These are phyloP conservation scores for Galeruca laticollis DNA, from an alignment of 2,888 invertebrate species.

Conservation along the genomic window DNA sequence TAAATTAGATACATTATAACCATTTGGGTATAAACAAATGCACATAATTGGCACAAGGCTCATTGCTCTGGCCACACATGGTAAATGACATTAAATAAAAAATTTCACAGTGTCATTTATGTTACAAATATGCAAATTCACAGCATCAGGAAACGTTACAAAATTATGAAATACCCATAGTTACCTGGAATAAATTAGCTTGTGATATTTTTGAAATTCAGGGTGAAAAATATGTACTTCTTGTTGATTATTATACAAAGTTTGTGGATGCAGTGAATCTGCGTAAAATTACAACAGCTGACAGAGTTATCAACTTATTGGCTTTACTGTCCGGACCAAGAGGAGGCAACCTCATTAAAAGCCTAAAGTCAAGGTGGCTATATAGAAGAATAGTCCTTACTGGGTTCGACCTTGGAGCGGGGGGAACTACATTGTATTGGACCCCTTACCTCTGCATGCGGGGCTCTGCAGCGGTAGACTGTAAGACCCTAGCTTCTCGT, in stretches of 20 bases:
- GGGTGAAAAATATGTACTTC: background rate
- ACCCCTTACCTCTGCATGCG: too few species aligned
- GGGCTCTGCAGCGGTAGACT: too few species aligned
- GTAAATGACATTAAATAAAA: background rate
- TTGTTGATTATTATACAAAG: background rate
- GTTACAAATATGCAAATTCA: background rate
- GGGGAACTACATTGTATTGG: too few species aligned
- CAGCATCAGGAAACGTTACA: background rate
- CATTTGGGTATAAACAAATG: background rate
- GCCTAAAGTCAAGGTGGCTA: too few species aligned
- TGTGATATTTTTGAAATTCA: background rate
- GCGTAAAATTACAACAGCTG: too few species aligned
- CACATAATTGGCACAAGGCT: background rate
- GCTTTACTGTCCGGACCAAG: too few species aligned
- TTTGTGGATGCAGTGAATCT: too few species aligned
- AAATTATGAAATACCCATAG: background rate
- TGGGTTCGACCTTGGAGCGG: too few species aligned
- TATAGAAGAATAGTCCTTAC: too few species aligned
- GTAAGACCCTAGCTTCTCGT: too few species aligned
- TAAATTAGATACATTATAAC: background rate
- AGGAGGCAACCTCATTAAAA: too few species aligned
- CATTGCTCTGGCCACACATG: background rate
- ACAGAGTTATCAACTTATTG: too few species aligned
- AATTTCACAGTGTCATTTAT: background rate
- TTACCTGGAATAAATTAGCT: background rate